Evolutionary conservation across 2,888 invertebrate genomes (phyloP).

Genomic region (Baccha elongata): DNA sequence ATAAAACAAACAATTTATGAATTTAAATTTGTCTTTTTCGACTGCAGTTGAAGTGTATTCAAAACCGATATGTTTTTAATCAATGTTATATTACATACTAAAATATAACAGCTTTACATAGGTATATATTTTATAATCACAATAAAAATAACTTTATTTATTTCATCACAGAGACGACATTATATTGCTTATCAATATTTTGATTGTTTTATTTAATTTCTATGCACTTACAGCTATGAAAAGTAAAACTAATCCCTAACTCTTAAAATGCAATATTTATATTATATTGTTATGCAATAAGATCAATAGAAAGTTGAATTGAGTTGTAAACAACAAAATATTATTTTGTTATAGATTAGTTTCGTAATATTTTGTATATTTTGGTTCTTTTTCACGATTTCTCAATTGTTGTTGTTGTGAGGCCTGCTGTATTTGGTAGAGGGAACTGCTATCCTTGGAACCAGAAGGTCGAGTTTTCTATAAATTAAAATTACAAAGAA

Average conservation of each 20-base stretch:
- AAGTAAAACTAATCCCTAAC: constrained; percentile 23
- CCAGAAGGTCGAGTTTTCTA: constrained; percentile 76
- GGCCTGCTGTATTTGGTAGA: constrained; percentile 64
- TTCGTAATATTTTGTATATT: constrained; percentile 80
- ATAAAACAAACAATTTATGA: background rate
- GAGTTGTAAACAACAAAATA: constrained; percentile 5
- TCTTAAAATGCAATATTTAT: constrained; percentile 17
- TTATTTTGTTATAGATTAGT: constrained; percentile 79
- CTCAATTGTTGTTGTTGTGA: constrained; percentile 71
- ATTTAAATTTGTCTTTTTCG: constrained; percentile 19
- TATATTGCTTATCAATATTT: constrained; percentile 43
- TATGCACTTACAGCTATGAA: background rate
- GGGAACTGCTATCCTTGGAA: constrained; percentile 60
- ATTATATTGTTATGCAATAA: constrained; percentile 14
- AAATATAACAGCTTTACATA: background rate
- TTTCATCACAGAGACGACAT: constrained; percentile 15
- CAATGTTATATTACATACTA: background rate
- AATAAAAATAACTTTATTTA: background rate
- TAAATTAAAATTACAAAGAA: constrained; percentile 44
- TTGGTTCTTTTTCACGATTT: constrained; percentile 77
- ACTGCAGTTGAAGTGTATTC: constrained; percentile 32
- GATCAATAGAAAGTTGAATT: constrained; percentile 52
- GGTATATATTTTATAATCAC: background rate
- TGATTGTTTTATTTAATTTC: background rate
- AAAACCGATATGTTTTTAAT: constrained; percentile 32